phyloP scores from a whole-genome alignment of 2,888 invertebrate genomes.

The Celastrina argiolus region DNA sequence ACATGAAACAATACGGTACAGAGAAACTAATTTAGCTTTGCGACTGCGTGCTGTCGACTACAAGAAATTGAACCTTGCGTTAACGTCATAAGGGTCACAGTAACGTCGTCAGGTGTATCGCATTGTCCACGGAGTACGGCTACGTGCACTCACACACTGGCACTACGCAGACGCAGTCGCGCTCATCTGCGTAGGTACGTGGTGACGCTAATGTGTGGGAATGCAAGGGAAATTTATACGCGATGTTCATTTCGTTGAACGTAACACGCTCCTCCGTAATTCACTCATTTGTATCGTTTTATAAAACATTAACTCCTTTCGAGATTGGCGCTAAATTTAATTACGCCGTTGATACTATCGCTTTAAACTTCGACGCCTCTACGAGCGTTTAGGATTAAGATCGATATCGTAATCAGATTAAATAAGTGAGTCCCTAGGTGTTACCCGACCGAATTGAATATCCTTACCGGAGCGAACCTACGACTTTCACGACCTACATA shows the following conservation, averaged over 20 bases:
- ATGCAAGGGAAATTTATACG: slow-evolving; percentile 73
- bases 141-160: slow-evolving; percentile 58
- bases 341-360: slow-evolving; percentile 42
- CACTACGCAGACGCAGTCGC: slow-evolving; percentile 26
- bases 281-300: slow-evolving; percentile 69
- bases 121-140: slow-evolving; percentile 40
- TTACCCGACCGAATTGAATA: slow-evolving; percentile 5
- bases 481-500: slow-evolving; percentile 4
- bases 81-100: slow-evolving; percentile 38
- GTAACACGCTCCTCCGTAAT: slow-evolving; percentile 58
- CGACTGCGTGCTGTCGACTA: slow-evolving; percentile 37
- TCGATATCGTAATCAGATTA: slow-evolving; percentile 5
- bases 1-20: slow-evolving; percentile 78
- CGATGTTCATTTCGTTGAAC: slow-evolving; percentile 58
- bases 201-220: slow-evolving; percentile 61
- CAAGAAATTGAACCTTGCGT: slow-evolving; percentile 40
- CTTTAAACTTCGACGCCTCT: slow-evolving; percentile 38
- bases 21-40: slow-evolving; percentile 60
- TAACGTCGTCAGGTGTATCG: slow-evolving; percentile 30
- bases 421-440: background rate
- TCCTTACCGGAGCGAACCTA: background rate
- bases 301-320: slow-evolving; percentile 59
- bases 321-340: slow-evolving; percentile 57
- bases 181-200: slow-evolving; percentile 51
- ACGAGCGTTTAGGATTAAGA: slow-evolving; percentile 8